phyloP scores from a whole-genome alignment of 2,113 vertebrate genomes.

The Leptocoma aspasia region DNA sequence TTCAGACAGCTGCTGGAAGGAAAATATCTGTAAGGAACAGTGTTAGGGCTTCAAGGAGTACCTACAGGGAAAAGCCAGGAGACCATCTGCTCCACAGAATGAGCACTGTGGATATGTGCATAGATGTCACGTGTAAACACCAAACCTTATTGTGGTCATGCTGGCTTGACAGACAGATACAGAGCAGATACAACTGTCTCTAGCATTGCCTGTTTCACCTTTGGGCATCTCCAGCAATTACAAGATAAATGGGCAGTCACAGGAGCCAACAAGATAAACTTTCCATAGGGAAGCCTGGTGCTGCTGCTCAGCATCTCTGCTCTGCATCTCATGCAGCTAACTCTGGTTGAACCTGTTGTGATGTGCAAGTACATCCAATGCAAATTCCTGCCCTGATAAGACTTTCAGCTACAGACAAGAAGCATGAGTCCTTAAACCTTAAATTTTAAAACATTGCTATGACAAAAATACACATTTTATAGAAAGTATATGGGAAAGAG shows the following conservation, averaged over 20 bases:
- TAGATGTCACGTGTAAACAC: not conserved
- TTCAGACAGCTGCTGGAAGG: conserved; percentile 10
- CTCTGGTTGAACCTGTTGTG: not conserved
- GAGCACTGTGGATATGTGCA: not conserved
- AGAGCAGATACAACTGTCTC: not conserved
- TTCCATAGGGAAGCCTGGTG: not conserved
- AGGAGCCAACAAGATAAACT: not conserved
- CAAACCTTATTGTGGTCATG: not conserved
- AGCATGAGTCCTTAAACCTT: not conserved
- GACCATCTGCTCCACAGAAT: conserved; percentile 6
- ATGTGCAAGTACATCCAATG: not conserved
- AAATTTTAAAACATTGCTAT: not conserved
- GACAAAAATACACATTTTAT: not conserved
- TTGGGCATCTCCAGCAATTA: not conserved
- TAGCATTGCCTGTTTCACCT: not conserved
- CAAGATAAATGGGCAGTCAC: not conserved
- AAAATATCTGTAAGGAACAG: not conserved
- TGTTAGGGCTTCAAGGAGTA: not conserved
- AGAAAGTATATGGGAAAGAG: not conserved
- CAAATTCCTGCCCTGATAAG: not conserved
- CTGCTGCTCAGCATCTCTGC: not conserved
- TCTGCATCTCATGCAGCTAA: not conserved
- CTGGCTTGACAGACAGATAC: not conserved
- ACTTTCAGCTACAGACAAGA: not conserved
- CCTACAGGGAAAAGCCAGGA: not conserved